Base-by-base conservation (phyloP, 2,113 vertebrate genomes). In the Chaenocephalus aceratus region DNA sequence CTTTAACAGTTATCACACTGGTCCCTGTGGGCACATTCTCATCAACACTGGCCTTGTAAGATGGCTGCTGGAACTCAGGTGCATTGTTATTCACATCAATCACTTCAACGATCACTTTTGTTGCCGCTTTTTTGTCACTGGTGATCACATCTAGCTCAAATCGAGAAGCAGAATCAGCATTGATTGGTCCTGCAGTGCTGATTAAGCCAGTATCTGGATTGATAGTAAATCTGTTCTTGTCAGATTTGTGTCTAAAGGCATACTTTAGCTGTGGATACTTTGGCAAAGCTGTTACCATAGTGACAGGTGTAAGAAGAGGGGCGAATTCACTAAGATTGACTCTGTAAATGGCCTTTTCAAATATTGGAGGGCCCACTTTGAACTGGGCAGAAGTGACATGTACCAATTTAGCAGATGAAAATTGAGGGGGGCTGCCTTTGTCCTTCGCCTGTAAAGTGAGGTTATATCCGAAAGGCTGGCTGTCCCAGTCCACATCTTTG, bases 401-500 rank as follows among this genome's bases (percentile, higher is more conserved):
- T 80, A 99, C 94, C 57, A 98, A 94, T 94, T 97, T 98, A 6
- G 95, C 94, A 5, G 97, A 95, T 49, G 98, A 99, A 94, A 98
- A 97, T 34, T 96, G 96, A 1, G 97, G 96, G 10, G 97, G 97
- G 77, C 63, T 95, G 80, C 98, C 98, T 94, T 98, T 99, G 91
- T 99, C 98, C 92, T 98, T 98, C 34, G 98, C 98, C 91, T 99
- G 98, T 66, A 99, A 86, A 8, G 98, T 99, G 74, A 99, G 96
- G 87, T 99, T 99, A 88, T 96, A 99, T 86, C 98, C 98, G 77
- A 96, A 98, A 26, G 97, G 96, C 71, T 97, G 96, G 79, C 90
- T 96, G 62, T 97, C 96, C 98, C 98, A 99, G 7, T 99, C 96
- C 0, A 99, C 80, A 11, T 86, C 92, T 78, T 95, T 95, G 1